Base-by-base conservation (phyloP, 2,113 vertebrate species). In the Podarcis raffonei region DNA sequence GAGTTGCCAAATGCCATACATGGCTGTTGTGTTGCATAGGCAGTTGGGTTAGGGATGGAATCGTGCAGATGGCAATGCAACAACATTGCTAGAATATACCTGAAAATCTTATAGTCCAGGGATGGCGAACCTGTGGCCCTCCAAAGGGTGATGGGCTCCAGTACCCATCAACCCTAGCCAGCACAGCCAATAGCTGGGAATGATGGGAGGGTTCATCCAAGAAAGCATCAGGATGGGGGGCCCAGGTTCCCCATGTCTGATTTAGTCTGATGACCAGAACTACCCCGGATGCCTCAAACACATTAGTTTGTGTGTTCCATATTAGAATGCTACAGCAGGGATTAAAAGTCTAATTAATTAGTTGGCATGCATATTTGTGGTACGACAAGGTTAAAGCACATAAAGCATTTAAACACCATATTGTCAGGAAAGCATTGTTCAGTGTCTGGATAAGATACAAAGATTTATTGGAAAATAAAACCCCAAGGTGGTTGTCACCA, bases 311-410 rank as follows among this genome's bases (percentile, higher is more conserved):
- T 7, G 25, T 76, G 53, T n/a, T 66, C 30, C 30, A 68, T 6
- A 68, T 66, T 82, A 66, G 12, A 42, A 23, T 65, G 13, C 39
- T 39, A 15, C 18, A 75, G 4, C 22, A 48, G 32, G 68, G 12
- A 87, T 69, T 71, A 59, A 22, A 57, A 13, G 35, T n/a, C 48
- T n/a, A 74, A 87, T 62, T 86, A 86, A 86, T 86, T 82, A 32
- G 75, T n/a, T n/a, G n/a, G n/a, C n/a, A n/a, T n/a, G n/a, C n/a
- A n/a, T n/a, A n/a, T n/a, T n/a, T n/a, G n/a, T n/a, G n/a, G n/a
- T n/a, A n/a, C n/a, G n/a, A n/a, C n/a, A n/a, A n/a, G n/a, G n/a
- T n/a, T n/a, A n/a, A n/a, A n/a, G n/a, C n/a, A n/a, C n/a, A n/a
- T n/a, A n/a, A n/a, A n/a, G n/a, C n/a, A n/a, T n/a, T n/a, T n/a